These are phyloP conservation scores for Anas flavirostris DNA, from an alignment of 2,797 vertebrate species.

Conservation along the genomic window DNA sequence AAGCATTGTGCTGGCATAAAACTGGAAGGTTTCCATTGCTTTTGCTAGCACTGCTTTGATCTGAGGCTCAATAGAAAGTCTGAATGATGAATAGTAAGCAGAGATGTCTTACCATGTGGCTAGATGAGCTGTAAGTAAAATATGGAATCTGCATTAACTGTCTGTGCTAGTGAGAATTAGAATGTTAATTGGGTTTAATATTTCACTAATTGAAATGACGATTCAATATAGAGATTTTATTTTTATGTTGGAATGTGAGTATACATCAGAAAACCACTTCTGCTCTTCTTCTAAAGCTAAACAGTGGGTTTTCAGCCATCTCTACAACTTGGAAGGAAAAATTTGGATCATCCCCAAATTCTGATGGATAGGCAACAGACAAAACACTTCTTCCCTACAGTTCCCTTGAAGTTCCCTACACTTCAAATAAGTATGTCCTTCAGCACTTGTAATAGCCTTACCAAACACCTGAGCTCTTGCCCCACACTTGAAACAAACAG, in stretches of 20 bases:
- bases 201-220: not conserved
- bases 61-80: slow-evolving; percentile 36
- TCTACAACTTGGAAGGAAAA: not conserved
- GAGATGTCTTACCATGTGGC: not conserved
- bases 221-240: not conserved
- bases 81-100: slow-evolving; percentile 27
- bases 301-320: not conserved
- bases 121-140: not conserved
- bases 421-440: not conserved
- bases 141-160: not conserved
- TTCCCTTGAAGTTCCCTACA: not conserved
- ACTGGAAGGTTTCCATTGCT: slow-evolving; percentile 10
- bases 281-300: not conserved
- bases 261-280: not conserved
- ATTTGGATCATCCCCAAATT: not conserved
- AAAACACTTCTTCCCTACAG: not conserved
- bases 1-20: slow-evolving; percentile 25
- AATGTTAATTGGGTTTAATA: not conserved
- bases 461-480: not conserved
- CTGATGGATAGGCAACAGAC: not conserved
- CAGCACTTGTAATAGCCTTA: not conserved
- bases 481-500: not conserved
- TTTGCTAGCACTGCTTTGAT: slow-evolving; percentile 25
- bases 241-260: not conserved
- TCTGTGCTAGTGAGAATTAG: not conserved